Conservation (phyloP, 2,888 invertebrate species). For the Myopa tessellatipennis region DNA sequence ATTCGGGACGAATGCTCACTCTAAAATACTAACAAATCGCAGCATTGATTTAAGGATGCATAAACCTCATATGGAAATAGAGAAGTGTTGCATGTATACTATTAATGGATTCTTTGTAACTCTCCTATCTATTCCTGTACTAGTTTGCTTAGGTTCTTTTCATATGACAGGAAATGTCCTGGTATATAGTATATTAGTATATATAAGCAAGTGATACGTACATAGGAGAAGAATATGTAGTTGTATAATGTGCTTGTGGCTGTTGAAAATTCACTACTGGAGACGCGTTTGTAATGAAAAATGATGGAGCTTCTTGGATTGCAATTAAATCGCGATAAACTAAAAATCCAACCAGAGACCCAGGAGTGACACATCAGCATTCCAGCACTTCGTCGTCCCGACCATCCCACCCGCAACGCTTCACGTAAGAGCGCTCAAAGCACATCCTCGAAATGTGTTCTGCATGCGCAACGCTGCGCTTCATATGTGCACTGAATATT, state of each 20-base stretch:
- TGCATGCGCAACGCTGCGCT: conserved; percentile 26
- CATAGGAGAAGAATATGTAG: neutral
- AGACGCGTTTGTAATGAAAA: conserved; percentile 21
- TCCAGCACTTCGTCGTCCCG: conserved; percentile 17
- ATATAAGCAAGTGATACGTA: neutral
- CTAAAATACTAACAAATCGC: too few relatives aligned
- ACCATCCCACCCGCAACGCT: neutral
- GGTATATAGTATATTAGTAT: neutral
- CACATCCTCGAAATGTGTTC: conserved; percentile 19
- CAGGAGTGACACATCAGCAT: conserved; percentile 36
- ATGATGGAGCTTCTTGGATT: conserved; percentile 26
- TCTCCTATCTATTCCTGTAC: too few relatives aligned
- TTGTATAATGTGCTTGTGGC: neutral
- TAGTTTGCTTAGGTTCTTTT: neutral
- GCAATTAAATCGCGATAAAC: conserved; percentile 39
- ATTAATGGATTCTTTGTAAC: too few relatives aligned
- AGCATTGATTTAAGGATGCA: too few relatives aligned
- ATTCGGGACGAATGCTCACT: too few relatives aligned
- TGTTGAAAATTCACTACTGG: conserved; percentile 18
- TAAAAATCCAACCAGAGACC: neutral
- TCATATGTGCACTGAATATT: conserved; percentile 33
- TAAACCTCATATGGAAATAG: too few relatives aligned
- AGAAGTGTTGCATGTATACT: too few relatives aligned
- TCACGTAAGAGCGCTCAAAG: neutral
- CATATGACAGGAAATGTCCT: conserved; percentile 36